These are phyloP conservation scores for Pammene aurita DNA, from an alignment of 2,888 invertebrate genomes.

Conservation along the genomic window DNA sequence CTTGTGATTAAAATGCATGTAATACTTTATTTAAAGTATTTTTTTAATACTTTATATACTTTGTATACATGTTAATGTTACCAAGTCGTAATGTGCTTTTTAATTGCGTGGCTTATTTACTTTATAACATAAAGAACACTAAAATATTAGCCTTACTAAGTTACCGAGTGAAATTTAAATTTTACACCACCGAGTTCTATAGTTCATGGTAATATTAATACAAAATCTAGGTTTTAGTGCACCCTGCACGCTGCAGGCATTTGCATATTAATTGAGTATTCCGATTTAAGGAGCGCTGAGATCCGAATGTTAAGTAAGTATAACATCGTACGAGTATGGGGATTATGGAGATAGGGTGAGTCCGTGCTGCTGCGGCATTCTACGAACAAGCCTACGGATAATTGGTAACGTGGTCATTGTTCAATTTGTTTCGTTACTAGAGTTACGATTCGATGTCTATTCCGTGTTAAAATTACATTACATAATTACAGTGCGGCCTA, in stretches of 20 bases:
- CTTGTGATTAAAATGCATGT: too few species aligned
- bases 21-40: too few species aligned
- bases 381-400: too few species aligned
- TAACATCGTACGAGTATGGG: constrained; percentile 34
- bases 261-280: constrained; percentile 82
- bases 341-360: constrained; percentile 43
- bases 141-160: background rate
- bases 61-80: too few species aligned
- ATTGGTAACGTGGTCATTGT: too few species aligned
- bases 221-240: constrained; percentile 54
- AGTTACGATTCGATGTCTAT: too few species aligned
- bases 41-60: too few species aligned
- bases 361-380: background rate
- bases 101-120: background rate
- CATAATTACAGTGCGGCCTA: too few species aligned
- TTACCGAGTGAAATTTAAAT: constrained; percentile 26
- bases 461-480: too few species aligned
- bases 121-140: background rate
- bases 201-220: constrained; percentile 38
- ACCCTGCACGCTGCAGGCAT: constrained; percentile 66
- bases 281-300: constrained; percentile 59
- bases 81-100: background rate
- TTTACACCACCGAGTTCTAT: constrained; percentile 28
- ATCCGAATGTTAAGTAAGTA: constrained; percentile 43
- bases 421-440: too few species aligned